A percentile compares a stretch with the other conserved stretches of the same genome.
Evolutionary conservation across 2,113 vertebrate genomes (phyloP).

Genomic region (Baryphthengus martii): DNA sequence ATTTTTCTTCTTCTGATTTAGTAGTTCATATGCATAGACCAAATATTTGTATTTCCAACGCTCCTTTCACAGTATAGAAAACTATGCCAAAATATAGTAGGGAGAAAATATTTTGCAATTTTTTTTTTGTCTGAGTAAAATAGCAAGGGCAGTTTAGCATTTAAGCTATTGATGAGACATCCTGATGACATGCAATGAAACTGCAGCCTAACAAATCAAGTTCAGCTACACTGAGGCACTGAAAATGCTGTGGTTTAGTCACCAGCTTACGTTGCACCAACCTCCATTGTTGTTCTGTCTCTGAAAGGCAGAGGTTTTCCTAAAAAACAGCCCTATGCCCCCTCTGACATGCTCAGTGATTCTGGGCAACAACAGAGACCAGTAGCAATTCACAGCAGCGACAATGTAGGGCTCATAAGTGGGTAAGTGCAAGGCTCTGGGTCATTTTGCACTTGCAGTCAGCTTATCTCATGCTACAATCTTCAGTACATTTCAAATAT

Average conservation of each 20-base stretch:
- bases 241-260: background rate
- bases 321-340: background rate
- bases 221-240: background rate
- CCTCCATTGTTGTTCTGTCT: background rate
- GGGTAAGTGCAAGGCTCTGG: background rate
- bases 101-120: background rate
- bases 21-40: background rate
- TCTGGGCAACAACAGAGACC: background rate
- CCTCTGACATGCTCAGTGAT: background rate
- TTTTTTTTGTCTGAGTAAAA: background rate
- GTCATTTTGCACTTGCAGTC: background rate
- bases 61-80: background rate
- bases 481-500: background rate
- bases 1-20: constrained; percentile 17
- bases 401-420: background rate
- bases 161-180: background rate
- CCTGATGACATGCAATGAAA: background rate
- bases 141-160: background rate
- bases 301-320: background rate
- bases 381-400: background rate
- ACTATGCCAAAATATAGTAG: background rate
- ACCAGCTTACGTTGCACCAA: background rate
- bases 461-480: background rate
- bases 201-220: background rate
- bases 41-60: background rate